A percentile compares a stretch with the other conserved stretches of the same genome.
Evolutionary conservation across 2,113 vertebrate species (phyloP).

Genomic region (Dinomys branickii): DNA sequence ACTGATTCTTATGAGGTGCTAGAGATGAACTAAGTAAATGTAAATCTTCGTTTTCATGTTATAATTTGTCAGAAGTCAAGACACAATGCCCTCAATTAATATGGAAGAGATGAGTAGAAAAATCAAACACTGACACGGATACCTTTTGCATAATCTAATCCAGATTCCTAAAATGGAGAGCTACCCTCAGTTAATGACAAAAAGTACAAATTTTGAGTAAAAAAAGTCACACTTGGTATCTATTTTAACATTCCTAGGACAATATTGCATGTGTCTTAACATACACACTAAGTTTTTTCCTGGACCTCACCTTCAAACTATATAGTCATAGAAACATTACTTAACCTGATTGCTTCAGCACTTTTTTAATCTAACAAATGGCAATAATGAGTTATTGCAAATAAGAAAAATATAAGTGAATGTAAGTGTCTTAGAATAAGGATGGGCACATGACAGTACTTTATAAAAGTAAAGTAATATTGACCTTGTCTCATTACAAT

Average conservation of each 20-base stretch:
- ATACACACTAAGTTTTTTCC: neutral
- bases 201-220: neutral
- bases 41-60: neutral
- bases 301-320: neutral
- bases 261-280: neutral
- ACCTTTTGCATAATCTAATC: neutral
- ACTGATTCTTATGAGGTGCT: neutral
- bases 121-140: neutral
- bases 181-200: neutral
- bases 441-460: neutral
- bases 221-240: neutral
- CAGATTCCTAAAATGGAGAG: neutral
- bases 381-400: neutral
- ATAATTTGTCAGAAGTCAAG: neutral
- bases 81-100: neutral
- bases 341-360: neutral
- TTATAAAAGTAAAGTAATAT: neutral
- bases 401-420: neutral
- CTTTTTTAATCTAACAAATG: neutral
- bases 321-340: neutral
- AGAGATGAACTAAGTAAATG: neutral
- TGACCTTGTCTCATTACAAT: neutral
- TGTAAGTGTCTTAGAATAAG: neutral
- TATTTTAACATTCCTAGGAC: neutral
- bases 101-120: neutral